Evolutionary conservation across 2,888 invertebrate species (phyloP), one percentile per base, ranked within the genome.

Genomic region (Tuta absoluta): DNA sequence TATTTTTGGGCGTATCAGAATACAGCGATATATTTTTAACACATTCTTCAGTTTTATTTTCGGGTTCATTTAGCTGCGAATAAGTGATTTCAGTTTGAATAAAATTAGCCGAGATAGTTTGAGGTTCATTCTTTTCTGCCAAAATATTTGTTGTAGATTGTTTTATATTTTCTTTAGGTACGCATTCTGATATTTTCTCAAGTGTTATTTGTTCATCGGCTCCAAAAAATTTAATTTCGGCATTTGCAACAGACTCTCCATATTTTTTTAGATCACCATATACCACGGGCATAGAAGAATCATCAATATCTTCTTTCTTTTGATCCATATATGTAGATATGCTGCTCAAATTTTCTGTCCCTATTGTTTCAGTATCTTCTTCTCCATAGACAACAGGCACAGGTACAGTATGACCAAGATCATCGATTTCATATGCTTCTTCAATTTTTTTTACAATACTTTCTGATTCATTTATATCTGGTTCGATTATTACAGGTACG

Each of bases 31-130:
- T 17, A 53, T 60, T n/a, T 49, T 19, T 53, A 48, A 14, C 1
- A 24, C 45, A 57, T 61, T 60, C 12, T 41, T 45, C 5, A n/a
- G n/a, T n/a, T n/a, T 3, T 61, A 23, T 57, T 23, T 21, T 61
- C 53, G 4, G 63, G 38, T 37, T 56, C 51, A 24, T 12, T 45
- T 65, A 69, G 67, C 56, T 67, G 48, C 38, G 73, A 71, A 64
- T 77, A 68, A 65, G 65, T 68, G 64, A 69, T 73, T 75, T 84
- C 77, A 65, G 63, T 69, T 71, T 76, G 66, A 66, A 76, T 75
- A 23, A 76, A 74, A 59, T 80, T 75, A 59, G 77, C 80, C 80
- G 86, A 85, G 79, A 84, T 81, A 84, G 82, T 76, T 62, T 72
- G 69, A 72, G 80, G 79, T 71, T 76, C 45, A 41, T 62, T 23